Evolutionary conservation across 2,113 vertebrate genomes (phyloP), one percentile per base, ranked within the genome.

Genomic region (Epinephelus fuscoguttatus): DNA sequence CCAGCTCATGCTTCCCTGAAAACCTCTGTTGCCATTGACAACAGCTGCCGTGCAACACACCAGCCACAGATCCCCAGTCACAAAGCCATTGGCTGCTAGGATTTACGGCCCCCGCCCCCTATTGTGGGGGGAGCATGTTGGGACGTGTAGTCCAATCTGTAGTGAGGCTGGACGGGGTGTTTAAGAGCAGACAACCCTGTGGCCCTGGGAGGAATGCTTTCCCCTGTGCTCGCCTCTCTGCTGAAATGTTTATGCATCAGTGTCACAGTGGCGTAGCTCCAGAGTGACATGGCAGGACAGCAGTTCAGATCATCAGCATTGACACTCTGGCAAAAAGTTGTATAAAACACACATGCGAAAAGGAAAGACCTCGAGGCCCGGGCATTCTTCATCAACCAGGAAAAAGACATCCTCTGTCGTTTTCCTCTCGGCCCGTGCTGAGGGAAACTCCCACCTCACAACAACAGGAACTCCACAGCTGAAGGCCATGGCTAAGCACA

Each of bases 1-100:
- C 93, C 92, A 85, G 89, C 90, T 94, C 93, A 88, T 88, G 91
- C 94, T 85, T 92, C 89, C 86, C 84, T 87, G 80, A 91, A 94
- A 95, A 94, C 86, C 93, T 94, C 92, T 89, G 94, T 95, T 94
- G 92, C 94, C 88, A 94, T 89, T 93, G 94, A 91, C 94, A 84
- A 95, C 94, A 92, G 91, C 91, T 90, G 91, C 93, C 64, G 66
- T 91, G 82, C 84, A 82, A 78, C 85, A 30, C 87, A 82, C 87
- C 88, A 90, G 87, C 89, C 89, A 84, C 85, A 83, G 86, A 57
- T 53, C 64, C 70, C 40, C 77, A 69, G 64, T 17, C 77, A 78
- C 67, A 80, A 81, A 81, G 86, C 85, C 64, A 95, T 94, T 94
- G 94, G 94, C 80, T 91, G 89, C 75, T 19, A 66, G 81, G 87